Evolutionary conservation across 2,113 vertebrate genomes (phyloP).

Genomic region (Triplophysa tibetana): DNA sequence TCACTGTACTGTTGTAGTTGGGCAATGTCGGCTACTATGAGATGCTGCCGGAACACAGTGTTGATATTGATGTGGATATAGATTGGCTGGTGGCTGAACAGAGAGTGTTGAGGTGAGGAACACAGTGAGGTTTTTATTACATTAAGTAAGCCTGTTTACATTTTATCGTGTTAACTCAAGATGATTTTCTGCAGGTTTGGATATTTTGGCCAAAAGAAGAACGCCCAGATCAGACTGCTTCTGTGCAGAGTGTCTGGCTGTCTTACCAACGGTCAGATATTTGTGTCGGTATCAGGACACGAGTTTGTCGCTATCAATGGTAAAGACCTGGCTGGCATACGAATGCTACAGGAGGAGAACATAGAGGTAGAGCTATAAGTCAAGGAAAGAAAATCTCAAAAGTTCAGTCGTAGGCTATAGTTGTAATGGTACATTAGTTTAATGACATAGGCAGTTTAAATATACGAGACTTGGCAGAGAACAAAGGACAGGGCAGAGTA

Average conservation of each 20-base stretch:
- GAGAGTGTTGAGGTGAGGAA: constrained; percentile 83
- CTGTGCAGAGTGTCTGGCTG: constrained; percentile 86
- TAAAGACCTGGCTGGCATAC: constrained; percentile 77
- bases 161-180: too few species aligned
- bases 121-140: neutral
- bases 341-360: constrained; percentile 76
- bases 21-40: constrained; percentile 89
- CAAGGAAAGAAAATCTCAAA: neutral
- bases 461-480: too few species aligned
- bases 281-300: constrained; percentile 76
- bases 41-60: constrained; percentile 90
- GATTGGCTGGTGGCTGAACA: constrained; percentile 97
- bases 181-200: constrained; percentile 76
- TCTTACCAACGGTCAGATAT: constrained; percentile 83
- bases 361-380: constrained; percentile 76
- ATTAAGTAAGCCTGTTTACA: neutral
- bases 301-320: constrained; percentile 81
- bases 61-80: constrained; percentile 95
- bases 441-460: too few species aligned
- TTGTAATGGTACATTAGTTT: too few species aligned
- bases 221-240: constrained; percentile 81
- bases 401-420: neutral
- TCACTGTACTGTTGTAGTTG: constrained; percentile 68
- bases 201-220: constrained; percentile 83
- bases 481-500: too few species aligned